Evolutionary conservation across 2,113 vertebrate species (phyloP).

Genomic region (Colinus virginianus): DNA sequence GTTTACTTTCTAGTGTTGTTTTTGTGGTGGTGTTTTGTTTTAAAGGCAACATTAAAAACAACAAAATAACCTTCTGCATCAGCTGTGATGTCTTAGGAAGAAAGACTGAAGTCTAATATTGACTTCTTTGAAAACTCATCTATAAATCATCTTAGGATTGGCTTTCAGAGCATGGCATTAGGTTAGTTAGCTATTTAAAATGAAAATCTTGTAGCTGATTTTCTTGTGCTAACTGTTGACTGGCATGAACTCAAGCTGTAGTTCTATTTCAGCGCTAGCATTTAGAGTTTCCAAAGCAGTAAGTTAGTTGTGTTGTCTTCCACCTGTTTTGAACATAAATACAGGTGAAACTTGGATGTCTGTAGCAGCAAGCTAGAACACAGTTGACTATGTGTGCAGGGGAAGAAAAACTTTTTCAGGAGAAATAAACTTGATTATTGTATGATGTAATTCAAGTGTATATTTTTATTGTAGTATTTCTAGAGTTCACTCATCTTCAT

Average conservation of each 20-base stretch:
- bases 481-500: background rate
- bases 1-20: no score
- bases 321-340: background rate
- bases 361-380: background rate
- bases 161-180: background rate
- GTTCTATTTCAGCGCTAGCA: background rate
- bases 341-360: background rate
- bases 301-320: background rate
- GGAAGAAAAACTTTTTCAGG: background rate
- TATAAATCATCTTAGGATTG: no score
- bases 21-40: background rate
- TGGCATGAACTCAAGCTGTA: background rate
- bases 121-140: background rate
- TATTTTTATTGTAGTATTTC: background rate
- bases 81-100: background rate
- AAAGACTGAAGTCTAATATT: background rate
- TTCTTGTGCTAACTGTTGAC: background rate
- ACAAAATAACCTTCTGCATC: fast-evolving
- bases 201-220: background rate
- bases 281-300: background rate
- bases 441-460: background rate
- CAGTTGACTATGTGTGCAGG: background rate
- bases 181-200: background rate
- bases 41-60: background rate
- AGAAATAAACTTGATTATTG: background rate